Conservation (phyloP, 2,888 invertebrate genomes). For the Gandaritis pyraliata region DNA sequence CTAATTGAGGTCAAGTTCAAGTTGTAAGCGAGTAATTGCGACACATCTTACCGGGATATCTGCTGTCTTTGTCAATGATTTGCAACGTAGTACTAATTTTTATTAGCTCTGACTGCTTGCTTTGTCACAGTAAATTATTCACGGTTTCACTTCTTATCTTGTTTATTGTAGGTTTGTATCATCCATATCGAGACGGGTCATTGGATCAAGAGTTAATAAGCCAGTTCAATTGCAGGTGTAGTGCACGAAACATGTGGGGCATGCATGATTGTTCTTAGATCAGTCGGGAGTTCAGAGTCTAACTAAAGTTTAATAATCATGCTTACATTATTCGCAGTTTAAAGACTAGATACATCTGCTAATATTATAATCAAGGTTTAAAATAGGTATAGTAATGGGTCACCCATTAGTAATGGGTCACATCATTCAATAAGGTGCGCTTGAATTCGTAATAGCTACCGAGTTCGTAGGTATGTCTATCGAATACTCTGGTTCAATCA, state of each 20-base stretch:
- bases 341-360: too few species aligned
- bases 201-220: slow-evolving; percentile 20
- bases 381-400: too few species aligned
- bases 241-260: slow-evolving; percentile 9
- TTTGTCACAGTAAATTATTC: not conserved
- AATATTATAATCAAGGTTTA: too few species aligned
- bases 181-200: slow-evolving; percentile 6
- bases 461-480: too few species aligned
- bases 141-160: not conserved
- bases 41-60: slow-evolving; percentile 5
- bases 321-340: too few species aligned
- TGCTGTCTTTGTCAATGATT: slow-evolving; percentile 1
- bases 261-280: not conserved
- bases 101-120: not conserved
- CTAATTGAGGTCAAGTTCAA: slow-evolving; percentile 28
- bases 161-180: not conserved
- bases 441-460: too few species aligned
- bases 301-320: too few species aligned
- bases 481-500: not conserved
- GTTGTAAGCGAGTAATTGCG: slow-evolving; percentile 15
- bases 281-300: not conserved
- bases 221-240: slow-evolving; percentile 12
- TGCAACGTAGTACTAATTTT: not conserved
- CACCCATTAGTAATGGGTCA: too few species aligned
- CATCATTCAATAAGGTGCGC: too few species aligned